Percentiles rank a stretch among this genome's conserved stretches.
phyloP scores from a whole-genome alignment of 2,797 vertebrate species.

The Acrossocheilus fasciatus region DNA sequence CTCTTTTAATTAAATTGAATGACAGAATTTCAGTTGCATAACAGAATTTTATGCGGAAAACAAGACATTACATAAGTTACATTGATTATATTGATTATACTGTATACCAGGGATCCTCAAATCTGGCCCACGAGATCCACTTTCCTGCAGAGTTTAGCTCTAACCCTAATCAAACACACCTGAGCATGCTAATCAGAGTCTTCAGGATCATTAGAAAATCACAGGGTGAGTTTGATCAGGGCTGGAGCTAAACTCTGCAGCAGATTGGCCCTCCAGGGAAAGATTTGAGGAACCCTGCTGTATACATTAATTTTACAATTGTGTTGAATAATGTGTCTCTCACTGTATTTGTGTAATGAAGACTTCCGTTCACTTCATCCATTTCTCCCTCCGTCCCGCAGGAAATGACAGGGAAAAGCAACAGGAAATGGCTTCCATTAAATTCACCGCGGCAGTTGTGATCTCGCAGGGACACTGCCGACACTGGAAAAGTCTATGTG shows the following conservation, averaged over 20 bases:
- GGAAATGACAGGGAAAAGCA: conserved; percentile 79
- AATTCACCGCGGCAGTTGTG: conserved; percentile 73
- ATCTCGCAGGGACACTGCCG: conserved; percentile 74
- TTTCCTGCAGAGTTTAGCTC: too few relatives aligned
- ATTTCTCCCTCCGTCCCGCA: conserved; percentile 76
- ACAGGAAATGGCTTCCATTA: conserved; percentile 81
- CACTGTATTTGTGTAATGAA: conserved; percentile 79
- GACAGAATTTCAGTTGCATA: background rate
- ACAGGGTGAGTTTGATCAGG: too few relatives aligned
- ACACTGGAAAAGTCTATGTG: conserved; percentile 61
- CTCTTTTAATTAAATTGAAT: background rate
- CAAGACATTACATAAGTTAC: background rate
- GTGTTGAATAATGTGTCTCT: background rate
- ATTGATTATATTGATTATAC: background rate
- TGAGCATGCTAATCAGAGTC: too few relatives aligned
- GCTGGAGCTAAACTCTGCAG: too few relatives aligned
- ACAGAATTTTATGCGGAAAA: background rate
- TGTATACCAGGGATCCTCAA: too few relatives aligned
- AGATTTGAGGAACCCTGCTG: too few relatives aligned
- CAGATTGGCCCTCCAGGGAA: too few relatives aligned
- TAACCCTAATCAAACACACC: too few relatives aligned
- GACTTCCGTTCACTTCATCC: conserved; percentile 64
- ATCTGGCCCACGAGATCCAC: too few relatives aligned
- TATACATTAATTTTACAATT: background rate
- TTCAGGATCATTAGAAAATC: too few relatives aligned